Evolutionary conservation across 2,797 vertebrate genomes (phyloP).

Genomic region (Eulemur rubriventer): DNA sequence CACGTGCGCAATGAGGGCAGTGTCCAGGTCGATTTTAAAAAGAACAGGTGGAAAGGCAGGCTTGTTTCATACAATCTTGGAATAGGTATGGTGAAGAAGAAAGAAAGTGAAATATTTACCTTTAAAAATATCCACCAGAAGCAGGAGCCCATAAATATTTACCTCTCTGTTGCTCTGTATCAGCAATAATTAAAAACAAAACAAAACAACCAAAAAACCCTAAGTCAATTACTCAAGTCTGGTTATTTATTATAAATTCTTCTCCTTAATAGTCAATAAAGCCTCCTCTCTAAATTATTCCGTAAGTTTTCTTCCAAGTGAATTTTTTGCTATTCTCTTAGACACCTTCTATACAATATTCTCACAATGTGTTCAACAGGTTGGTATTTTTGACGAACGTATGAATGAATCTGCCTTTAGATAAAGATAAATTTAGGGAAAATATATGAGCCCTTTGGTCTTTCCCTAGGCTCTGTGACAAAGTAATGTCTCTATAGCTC

Average conservation of each 20-base stretch:
- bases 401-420: neutral
- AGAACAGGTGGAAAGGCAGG: fast-evolving
- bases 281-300: neutral
- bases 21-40: neutral
- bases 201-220: neutral
- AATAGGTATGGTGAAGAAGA: neutral
- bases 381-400: neutral
- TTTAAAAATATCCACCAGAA: neutral
- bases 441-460: neutral
- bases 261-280: neutral
- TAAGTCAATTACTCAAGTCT: neutral
- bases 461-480: neutral
- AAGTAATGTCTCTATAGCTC: neutral
- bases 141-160: neutral
- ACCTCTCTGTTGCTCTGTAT: neutral
- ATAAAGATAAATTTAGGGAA: neutral
- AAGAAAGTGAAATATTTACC: neutral
- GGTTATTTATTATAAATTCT: neutral
- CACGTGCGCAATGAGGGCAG: neutral
- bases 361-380: neutral
- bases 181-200: neutral
- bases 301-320: neutral
- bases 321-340: neutral
- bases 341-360: neutral
- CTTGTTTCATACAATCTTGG: neutral